Percentiles rank a stretch among this genome's conserved stretches.
Evolutionary conservation across 2,797 vertebrate genomes (phyloP).

Genomic region (Darevskia nairensis): DNA sequence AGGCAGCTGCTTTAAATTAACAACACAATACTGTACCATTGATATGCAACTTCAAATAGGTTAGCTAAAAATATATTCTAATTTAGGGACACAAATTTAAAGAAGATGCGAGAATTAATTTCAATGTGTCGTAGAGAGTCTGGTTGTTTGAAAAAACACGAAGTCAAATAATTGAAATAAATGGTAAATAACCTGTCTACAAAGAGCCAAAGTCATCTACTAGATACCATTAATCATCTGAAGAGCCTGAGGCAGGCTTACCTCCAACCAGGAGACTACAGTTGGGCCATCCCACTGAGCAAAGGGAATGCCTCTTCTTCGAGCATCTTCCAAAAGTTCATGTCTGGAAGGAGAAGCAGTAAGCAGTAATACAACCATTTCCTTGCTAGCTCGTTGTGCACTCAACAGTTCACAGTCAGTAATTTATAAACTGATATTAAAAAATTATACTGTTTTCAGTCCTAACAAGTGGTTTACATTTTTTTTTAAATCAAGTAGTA

Average conservation of each 20-base stretch:
- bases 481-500: too few species aligned
- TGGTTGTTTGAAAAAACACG: background rate
- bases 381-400: background rate
- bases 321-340: conserved; percentile 93
- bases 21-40: background rate
- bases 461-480: too few species aligned
- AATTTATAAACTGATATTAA: too few species aligned
- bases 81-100: background rate
- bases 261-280: conserved; percentile 97
- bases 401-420: background rate
- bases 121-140: background rate
- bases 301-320: conserved; percentile 92
- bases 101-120: background rate
- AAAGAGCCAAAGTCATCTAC: background rate
- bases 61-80: background rate
- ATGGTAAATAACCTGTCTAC: background rate
- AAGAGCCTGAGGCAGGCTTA: conserved; percentile 63
- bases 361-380: conserved; percentile 11
- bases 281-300: conserved; percentile 97
- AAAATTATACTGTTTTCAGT: too few species aligned
- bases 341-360: conserved; percentile 80
- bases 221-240: background rate
- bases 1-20: background rate
- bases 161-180: background rate
- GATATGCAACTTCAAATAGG: background rate